phyloP scores from a whole-genome alignment of 2,888 invertebrate genomes.

The Drosophila gaucha region DNA sequence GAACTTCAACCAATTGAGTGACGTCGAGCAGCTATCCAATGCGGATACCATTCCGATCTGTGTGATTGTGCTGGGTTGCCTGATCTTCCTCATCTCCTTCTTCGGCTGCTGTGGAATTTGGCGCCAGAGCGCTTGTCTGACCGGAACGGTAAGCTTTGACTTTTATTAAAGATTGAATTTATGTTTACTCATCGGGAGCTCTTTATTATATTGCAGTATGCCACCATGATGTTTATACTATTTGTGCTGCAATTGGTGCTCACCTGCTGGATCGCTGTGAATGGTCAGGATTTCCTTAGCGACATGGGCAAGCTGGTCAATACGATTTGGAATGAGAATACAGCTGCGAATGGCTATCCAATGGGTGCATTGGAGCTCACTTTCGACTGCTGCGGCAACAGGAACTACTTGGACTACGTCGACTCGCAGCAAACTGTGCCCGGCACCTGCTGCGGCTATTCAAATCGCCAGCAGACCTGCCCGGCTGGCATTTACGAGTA shows the following conservation, averaged over 20 bases:
- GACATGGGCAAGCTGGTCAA: constrained; percentile 86
- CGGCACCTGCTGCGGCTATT: constrained; percentile 72
- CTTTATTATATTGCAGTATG: constrained; percentile 86
- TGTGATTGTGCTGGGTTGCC: constrained; percentile 88
- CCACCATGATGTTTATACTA: constrained; percentile 89
- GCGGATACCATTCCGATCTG: constrained; percentile 87
- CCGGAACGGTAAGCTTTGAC: constrained; percentile 88
- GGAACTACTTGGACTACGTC: constrained; percentile 45
- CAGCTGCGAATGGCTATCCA: constrained; percentile 56
- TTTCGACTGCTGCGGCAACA: constrained; percentile 76
- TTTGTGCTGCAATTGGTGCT: constrained; percentile 90
- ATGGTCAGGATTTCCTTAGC: constrained; percentile 86
- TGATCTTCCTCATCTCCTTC: constrained; percentile 93
- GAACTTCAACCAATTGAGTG: constrained; percentile 86
- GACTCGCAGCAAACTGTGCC: constrained; percentile 39
- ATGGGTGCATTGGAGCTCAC: constrained; percentile 78
- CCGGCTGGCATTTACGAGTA: constrained; percentile 17
- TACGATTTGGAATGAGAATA: constrained; percentile 79
- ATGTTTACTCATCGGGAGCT: neutral
- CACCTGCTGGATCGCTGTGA: constrained; percentile 89
- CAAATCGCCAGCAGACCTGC: constrained; percentile 41
- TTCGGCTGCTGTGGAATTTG: constrained; percentile 96
- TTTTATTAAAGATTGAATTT: neutral
- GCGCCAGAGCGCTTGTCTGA: constrained; percentile 93
- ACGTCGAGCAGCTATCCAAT: constrained; percentile 83